Percentiles rank a stretch among this genome's conserved stretches.
phyloP scores from a whole-genome alignment of 1,140 invertebrate genomes.

The Pectinophora gossypiella region DNA sequence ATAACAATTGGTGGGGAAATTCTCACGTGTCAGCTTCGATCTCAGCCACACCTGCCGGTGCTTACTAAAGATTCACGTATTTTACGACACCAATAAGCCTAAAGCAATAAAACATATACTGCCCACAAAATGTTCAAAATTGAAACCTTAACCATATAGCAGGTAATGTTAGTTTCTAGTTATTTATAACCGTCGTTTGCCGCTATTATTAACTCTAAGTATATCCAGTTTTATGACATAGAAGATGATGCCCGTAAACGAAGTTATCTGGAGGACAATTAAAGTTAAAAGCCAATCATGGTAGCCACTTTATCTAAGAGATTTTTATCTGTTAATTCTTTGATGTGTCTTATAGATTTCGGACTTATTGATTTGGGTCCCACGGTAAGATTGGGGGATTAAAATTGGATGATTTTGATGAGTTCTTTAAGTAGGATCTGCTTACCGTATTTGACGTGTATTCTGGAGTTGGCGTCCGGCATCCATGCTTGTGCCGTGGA shows the following conservation, averaged over 20 bases:
- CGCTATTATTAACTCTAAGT: background rate
- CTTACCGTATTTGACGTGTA: conserved; percentile 66
- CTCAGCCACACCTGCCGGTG: background rate
- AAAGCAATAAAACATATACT: conserved; percentile 1
- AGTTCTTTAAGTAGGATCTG: background rate
- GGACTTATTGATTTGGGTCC: background rate
- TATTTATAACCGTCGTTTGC: background rate
- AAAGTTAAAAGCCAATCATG: background rate
- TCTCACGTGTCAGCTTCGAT: conserved; percentile 42
- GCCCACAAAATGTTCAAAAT: background rate
- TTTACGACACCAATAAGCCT: conserved; percentile 1
- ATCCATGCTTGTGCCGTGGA: conserved; percentile 69
- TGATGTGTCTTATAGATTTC: background rate
- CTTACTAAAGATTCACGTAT: background rate
- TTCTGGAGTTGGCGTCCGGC: conserved; percentile 64
- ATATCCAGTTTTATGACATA: background rate
- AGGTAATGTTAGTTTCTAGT: background rate
- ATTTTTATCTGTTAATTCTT: background rate
- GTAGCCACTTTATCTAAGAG: background rate
- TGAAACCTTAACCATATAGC: background rate
- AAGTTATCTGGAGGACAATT: background rate
- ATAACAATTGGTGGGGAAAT: conserved; percentile 51
- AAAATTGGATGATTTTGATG: background rate
- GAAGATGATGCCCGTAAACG: background rate
- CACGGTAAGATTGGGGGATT: background rate